Evolutionary conservation across 2,113 vertebrate species (phyloP), one percentile per base, ranked within the genome.

Genomic region (Tragelaphus strepsiceros): DNA sequence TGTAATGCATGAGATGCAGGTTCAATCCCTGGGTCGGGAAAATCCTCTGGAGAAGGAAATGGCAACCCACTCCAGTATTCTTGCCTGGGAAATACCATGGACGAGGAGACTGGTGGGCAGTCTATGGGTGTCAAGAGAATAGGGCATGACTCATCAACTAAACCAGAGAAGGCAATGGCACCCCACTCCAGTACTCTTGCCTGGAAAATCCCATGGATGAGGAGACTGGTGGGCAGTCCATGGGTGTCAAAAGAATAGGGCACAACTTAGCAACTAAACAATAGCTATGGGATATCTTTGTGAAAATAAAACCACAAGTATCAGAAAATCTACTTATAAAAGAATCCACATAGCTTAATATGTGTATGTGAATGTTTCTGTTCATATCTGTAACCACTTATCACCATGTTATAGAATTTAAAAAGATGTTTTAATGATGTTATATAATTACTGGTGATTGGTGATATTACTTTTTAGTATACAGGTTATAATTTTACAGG

Each of bases 271-370:
- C 39, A 43, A 26, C 39, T 43, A 77, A 77, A 43, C 39, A 77
- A 14, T 43, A 74, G 71, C 28, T 11, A 7, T 7, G 12, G 3
- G 26, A 2, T 67, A 46, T 11, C 3, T 32, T 77, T 61, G 58
- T 80, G 35, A 53, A 49, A 43, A 74, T 67, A 67, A 83, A 90
- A 80, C 2, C 7, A 49, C 11, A 43, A 32, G 1, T 3, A 39
- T 77, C 24, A 88, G 39, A 81, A 51, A 51, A 58, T 32, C 32
- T 58, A 9, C 30, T 88, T 43, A 35, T 26, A 49, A 98, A 88
- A 3, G 14, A 61, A 90, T 17, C 4, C 0, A 17, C 11, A 2
- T 2, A 30, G 4, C 19, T 82, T 26, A 77, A 10, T 43, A 3
- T 39, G 14, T 54, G 5, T 24, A 13, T 74, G 2, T 56, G 26